Percentiles rank a stretch among this genome's conserved stretches.
Evolutionary conservation across 2,797 vertebrate species (phyloP).

Genomic region (Darevskia nairensis): DNA sequence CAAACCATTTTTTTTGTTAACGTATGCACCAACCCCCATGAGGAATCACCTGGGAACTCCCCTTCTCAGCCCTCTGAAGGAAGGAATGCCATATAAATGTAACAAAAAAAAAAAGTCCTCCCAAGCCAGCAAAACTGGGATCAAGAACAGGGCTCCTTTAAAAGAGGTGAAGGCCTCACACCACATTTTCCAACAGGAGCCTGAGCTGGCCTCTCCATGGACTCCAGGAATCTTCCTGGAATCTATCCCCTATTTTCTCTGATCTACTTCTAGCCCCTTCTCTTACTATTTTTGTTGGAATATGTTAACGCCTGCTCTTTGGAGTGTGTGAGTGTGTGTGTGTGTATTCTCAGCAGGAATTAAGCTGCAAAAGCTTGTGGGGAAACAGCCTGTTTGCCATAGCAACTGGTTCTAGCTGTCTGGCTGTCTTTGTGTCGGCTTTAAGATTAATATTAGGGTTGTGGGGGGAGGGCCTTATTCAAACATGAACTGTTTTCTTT

Average conservation of each 20-base stretch:
- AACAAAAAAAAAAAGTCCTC: not conserved
- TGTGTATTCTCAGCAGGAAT: slow-evolving; percentile 12
- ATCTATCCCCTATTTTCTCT: not conserved
- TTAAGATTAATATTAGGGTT: slow-evolving; percentile 16
- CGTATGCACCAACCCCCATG: not conserved
- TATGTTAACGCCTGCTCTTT: slow-evolving; percentile 9
- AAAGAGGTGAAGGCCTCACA: not conserved
- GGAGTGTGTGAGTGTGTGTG: not conserved
- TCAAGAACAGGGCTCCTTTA: not conserved
- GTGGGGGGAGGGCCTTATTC: slow-evolving; percentile 7
- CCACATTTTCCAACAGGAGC: not conserved
- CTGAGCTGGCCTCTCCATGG: not conserved
- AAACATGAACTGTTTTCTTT: slow-evolving; percentile 8
- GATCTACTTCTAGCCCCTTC: not conserved
- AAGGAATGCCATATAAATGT: not conserved
- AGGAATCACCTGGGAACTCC: not conserved
- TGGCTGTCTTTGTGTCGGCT: slow-evolving; percentile 27
- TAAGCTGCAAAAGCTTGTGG: slow-evolving; percentile 5
- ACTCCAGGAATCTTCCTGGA: not conserved
- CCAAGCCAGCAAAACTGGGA: not conserved
- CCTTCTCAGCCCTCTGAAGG: not conserved
- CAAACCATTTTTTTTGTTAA: not conserved
- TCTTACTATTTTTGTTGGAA: not conserved
- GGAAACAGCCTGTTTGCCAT: slow-evolving; percentile 42
- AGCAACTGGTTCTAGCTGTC: slow-evolving; percentile 44